A percentile compares a stretch with the other conserved stretches of the same genome.
Conservation (phyloP, 2,888 invertebrate species). For the Lasioglossum lativentre region DNA sequence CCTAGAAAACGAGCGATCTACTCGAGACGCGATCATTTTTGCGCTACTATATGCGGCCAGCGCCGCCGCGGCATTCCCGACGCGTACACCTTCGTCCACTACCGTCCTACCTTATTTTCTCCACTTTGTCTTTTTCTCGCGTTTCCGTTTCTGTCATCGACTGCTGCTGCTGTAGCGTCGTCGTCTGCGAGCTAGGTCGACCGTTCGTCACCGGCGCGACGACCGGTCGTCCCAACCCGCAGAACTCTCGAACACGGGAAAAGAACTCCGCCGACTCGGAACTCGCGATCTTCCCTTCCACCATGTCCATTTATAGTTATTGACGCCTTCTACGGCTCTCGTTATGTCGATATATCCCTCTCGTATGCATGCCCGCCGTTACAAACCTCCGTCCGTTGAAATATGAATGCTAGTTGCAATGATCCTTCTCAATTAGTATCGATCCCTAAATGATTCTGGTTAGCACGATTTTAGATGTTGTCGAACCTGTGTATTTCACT, state of each 20-base stretch:
- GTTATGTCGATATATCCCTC: conserved; percentile 30
- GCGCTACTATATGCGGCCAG: conserved; percentile 47
- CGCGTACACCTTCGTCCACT: conserved; percentile 58
- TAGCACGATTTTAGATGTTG: too few relatives aligned
- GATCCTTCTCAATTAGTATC: neutral
- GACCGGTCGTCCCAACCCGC: conserved; percentile 46
- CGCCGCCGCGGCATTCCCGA: conserved; percentile 61
- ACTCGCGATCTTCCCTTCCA: conserved; percentile 53
- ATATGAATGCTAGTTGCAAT: conserved; percentile 10
- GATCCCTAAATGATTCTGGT: neutral
- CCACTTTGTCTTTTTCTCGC: conserved; percentile 62
- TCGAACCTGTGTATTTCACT: too few relatives aligned
- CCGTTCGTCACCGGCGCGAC: conserved; percentile 52
- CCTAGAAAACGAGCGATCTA: conserved; percentile 59
- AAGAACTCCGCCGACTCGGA: conserved; percentile 51
- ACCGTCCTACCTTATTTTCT: conserved; percentile 46
- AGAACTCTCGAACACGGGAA: conserved; percentile 32
- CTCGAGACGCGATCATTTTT: conserved; percentile 55
- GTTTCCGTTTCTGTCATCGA: conserved; percentile 62
- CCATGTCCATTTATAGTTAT: conserved; percentile 66
- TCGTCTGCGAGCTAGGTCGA: conserved; percentile 25
- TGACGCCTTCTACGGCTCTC: conserved; percentile 44
- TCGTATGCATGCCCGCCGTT: conserved; percentile 12
- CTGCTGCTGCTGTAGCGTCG: neutral
- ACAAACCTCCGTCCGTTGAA: neutral